Conservation (phyloP, 30 jellyfish, hydroid and myxozoan genomes). For the Chrysaora quinquecirrha region DNA sequence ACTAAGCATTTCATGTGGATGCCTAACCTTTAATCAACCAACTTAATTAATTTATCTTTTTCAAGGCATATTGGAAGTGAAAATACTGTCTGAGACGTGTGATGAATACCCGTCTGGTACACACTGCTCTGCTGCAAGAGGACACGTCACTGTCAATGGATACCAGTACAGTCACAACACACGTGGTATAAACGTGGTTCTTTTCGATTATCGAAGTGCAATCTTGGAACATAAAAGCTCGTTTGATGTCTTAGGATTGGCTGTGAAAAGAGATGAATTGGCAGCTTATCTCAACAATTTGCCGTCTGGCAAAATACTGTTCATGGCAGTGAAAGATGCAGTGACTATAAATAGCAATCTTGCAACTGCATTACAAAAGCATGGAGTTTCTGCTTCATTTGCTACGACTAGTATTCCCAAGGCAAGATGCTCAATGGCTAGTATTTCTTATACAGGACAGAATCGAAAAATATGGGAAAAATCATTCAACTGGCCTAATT, state of each 20-base stretch:
- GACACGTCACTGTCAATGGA: conserved; percentile 43
- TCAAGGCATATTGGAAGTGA: conserved; percentile 23
- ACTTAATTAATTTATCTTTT: not conserved
- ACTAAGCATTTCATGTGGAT: not conserved
- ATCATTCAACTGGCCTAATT: not conserved
- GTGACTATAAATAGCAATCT: not conserved
- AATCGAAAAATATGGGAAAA: conserved; percentile 17
- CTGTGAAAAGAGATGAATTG: not conserved
- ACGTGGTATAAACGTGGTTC: conserved; percentile 33
- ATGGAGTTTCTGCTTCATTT: conserved; percentile 28
- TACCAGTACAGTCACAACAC: conserved; percentile 33
- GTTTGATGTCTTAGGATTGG: conserved; percentile 4
- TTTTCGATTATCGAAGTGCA: too few relatives aligned
- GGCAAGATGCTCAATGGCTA: not conserved
- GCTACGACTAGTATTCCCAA: not conserved
- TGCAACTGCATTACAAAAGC: conserved; percentile 6
- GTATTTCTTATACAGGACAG: conserved; percentile 4
- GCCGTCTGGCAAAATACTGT: conserved; percentile 4
- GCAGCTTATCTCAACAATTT: conserved; percentile 15
- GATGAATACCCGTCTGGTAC: conserved; percentile 22
- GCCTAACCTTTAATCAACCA: not conserved
- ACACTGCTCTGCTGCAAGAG: conserved; percentile 1
- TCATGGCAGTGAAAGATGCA: conserved; percentile 31
- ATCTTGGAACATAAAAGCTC: conserved; percentile 1
- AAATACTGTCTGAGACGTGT: conserved; percentile 9